Percentiles rank a stretch among this genome's conserved stretches.
Evolutionary conservation across 2,888 invertebrate genomes (phyloP).

Genomic region (Cerceris ruficornis): DNA sequence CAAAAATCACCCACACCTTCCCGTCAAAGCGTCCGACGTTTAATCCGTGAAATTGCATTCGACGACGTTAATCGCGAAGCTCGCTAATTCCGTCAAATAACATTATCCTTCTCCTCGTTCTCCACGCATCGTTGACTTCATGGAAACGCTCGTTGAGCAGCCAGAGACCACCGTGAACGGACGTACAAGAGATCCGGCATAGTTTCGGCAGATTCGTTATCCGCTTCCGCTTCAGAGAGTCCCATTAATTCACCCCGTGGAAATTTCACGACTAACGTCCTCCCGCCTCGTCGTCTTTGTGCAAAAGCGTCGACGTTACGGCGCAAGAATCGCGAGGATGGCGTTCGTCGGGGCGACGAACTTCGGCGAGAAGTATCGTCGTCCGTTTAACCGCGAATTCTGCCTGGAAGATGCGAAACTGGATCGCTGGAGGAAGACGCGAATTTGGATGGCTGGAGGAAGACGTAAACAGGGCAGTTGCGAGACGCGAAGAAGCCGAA

Average conservation of each 20-base stretch:
- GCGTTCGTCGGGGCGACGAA: conserved; percentile 11
- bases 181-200: neutral
- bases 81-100: conserved; percentile 10
- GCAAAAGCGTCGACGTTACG: neutral
- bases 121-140: neutral
- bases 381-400: conserved; percentile 53
- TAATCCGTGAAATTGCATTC: conserved; percentile 5
- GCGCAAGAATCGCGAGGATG: neutral
- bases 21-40: neutral
- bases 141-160: conserved; percentile 4
- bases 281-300: conserved; percentile 17
- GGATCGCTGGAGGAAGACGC: conserved; percentile 52
- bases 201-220: conserved; percentile 34
- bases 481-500: conserved; percentile 33
- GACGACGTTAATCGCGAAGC: neutral
- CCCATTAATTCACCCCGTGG: conserved; percentile 21
- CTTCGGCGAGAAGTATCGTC: conserved; percentile 54
- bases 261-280: conserved; percentile 18
- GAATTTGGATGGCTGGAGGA: conserved; percentile 54
- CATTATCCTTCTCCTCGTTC: conserved; percentile 5
- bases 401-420: conserved; percentile 36
- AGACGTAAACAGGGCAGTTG: conserved; percentile 49
- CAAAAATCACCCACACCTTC: neutral
- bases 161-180: neutral
- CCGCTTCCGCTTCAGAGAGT: conserved; percentile 26